Percentiles rank a stretch among this genome's conserved stretches.
Evolutionary conservation across 2,888 invertebrate genomes (phyloP).

Genomic region (Apamea monoglypha): DNA sequence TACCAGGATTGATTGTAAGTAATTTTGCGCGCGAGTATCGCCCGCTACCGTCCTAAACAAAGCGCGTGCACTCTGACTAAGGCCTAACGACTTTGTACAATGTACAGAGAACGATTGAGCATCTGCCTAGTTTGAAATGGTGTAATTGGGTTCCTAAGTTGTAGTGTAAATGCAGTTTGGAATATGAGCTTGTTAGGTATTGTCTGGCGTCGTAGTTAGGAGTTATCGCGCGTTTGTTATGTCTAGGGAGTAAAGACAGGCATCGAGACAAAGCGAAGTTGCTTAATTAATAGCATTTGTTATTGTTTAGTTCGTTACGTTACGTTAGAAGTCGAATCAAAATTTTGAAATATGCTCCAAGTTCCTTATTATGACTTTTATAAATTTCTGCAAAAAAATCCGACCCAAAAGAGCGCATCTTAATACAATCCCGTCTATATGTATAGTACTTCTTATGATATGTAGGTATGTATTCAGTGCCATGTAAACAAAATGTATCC

Average conservation of each 20-base stretch:
- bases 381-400: not conserved
- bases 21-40: not conserved
- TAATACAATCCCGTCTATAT: not conserved
- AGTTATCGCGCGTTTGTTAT: slow-evolving; percentile 38
- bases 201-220: slow-evolving; percentile 18
- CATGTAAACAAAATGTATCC: not conserved
- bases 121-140: slow-evolving; percentile 42
- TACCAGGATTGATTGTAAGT: not conserved
- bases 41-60: not conserved
- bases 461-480: not conserved
- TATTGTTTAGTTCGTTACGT: not conserved
- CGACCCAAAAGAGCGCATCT: not conserved
- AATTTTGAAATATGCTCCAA: not conserved
- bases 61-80: not conserved
- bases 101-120: slow-evolving; percentile 42
- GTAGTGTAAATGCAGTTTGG: slow-evolving; percentile 35
- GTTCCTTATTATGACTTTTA: not conserved
- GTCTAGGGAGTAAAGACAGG: not conserved
- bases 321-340: not conserved
- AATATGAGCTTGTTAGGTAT: slow-evolving; percentile 28
- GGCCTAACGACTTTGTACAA: slow-evolving; percentile 32
- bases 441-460: not conserved
- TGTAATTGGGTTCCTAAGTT: slow-evolving; percentile 55
- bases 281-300: not conserved
- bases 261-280: not conserved